phyloP scores from a whole-genome alignment of 2,888 invertebrate genomes.

The Melanostoma mellinum region DNA sequence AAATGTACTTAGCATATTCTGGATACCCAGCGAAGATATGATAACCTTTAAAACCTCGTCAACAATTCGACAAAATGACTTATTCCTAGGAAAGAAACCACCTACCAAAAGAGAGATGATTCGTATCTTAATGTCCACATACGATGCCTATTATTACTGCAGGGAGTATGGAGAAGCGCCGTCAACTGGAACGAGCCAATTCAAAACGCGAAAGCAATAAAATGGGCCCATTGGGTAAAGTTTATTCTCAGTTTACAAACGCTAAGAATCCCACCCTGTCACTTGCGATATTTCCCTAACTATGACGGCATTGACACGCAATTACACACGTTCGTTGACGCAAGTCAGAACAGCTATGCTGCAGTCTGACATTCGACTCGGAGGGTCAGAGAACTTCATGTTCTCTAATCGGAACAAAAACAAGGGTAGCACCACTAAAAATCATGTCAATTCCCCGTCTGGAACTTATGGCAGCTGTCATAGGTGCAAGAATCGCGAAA shows the following conservation, averaged over 20 bases:
- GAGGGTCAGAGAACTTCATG: neutral
- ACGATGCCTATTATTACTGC: slow-evolving; percentile 23
- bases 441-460: neutral
- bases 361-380: neutral
- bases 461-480: neutral
- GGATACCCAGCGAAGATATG: too few species aligned
- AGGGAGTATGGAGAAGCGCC: slow-evolving; percentile 39
- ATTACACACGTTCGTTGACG: too few species aligned
- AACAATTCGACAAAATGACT: slow-evolving; percentile 42
- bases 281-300: neutral
- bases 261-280: neutral
- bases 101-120: slow-evolving; percentile 36
- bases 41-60: too few species aligned
- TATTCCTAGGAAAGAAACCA: slow-evolving; percentile 29
- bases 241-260: neutral
- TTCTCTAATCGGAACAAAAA: too few species aligned
- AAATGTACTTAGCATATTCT: too few species aligned
- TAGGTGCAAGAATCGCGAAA: neutral
- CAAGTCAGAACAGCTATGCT: neutral
- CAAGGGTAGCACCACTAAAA: neutral
- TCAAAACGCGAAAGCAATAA: neutral
- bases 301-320: neutral
- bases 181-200: slow-evolving; percentile 28
- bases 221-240: neutral
- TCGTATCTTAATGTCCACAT: slow-evolving; percentile 1